phyloP scores from a whole-genome alignment of 2,113 vertebrate species.

The Mobula birostris region DNA sequence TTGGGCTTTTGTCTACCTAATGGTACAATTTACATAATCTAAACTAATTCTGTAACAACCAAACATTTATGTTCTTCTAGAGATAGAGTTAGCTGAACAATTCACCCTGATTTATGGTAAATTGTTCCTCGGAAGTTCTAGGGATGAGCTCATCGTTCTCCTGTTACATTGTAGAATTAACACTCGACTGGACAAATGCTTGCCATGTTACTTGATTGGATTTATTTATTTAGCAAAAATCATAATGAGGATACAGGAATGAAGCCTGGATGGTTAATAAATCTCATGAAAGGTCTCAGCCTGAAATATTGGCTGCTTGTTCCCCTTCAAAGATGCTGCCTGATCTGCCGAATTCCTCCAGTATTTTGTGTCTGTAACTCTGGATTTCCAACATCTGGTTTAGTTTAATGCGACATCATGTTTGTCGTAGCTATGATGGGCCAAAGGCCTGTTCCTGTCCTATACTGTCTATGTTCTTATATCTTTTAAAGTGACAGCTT shows the following conservation, averaged over 20 bases:
- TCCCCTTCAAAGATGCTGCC: too few species aligned
- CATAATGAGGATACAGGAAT: background rate
- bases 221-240: background rate
- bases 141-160: background rate
- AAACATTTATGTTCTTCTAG: background rate
- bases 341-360: too few species aligned
- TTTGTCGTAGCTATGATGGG: too few species aligned
- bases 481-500: too few species aligned
- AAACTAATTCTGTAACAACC: background rate
- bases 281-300: too few species aligned
- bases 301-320: too few species aligned
- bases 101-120: background rate
- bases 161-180: background rate
- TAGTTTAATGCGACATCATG: too few species aligned
- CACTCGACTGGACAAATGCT: background rate
- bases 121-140: background rate
- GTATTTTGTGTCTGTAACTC: too few species aligned
- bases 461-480: too few species aligned
- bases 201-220: background rate
- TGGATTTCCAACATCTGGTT: too few species aligned
- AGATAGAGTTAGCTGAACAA: background rate
- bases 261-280: background rate
- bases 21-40: background rate
- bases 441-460: too few species aligned
- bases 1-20: background rate